Evolutionary conservation across 2,888 invertebrate genomes (phyloP).

Genomic region (Tethea ocularis): DNA sequence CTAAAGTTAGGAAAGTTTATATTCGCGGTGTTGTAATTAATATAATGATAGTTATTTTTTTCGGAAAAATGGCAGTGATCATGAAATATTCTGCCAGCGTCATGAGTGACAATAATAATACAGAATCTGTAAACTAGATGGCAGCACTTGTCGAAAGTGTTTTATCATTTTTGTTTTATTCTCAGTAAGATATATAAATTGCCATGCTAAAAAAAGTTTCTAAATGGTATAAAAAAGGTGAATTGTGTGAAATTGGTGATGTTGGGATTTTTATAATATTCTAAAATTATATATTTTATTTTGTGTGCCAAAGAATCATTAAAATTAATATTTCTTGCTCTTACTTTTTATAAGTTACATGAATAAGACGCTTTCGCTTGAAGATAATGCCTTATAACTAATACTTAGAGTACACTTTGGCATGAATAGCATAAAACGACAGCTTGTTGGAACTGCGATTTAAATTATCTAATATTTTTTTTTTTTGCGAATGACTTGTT

Average conservation of each 20-base stretch:
- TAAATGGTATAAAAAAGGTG: neutral
- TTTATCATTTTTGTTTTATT: no score
- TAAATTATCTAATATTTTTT: no score
- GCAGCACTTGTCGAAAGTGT: no score
- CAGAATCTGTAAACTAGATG: no score
- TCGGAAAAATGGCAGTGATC: no score
- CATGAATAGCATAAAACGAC: neutral
- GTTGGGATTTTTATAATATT: neutral
- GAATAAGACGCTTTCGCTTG: neutral
- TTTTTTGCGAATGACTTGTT: no score
- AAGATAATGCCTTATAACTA: neutral
- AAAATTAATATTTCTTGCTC: neutral
- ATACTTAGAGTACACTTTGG: neutral
- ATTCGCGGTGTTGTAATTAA: no score
- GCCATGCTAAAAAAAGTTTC: neutral
- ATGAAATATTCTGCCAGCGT: no score
- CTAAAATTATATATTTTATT: neutral
- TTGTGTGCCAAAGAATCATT: neutral
- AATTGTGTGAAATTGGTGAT: neutral
- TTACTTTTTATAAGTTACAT: neutral
- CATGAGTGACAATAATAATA: no score
- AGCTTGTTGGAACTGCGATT: no score
- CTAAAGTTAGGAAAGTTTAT: no score
- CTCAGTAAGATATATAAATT: neutral
- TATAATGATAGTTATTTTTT: no score